A percentile compares a stretch with the other conserved stretches of the same genome.
These are phyloP conservation scores for Leptarthrus brevirostris DNA, from an alignment of 2,888 invertebrate species.

Conservation along the genomic window DNA sequence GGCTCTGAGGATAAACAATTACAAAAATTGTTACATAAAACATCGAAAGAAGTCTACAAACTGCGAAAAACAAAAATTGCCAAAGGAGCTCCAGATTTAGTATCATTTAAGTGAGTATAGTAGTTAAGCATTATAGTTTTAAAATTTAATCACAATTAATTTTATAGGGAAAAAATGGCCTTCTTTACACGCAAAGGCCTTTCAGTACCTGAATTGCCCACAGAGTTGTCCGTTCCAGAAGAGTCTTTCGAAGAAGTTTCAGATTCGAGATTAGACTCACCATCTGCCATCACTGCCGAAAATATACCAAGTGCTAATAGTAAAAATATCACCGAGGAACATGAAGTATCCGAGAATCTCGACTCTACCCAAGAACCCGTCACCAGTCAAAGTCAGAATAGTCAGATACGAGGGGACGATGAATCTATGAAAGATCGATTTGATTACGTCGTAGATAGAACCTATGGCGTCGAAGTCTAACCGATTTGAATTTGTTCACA, in stretches of 20 bases:
- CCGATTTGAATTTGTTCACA: background rate
- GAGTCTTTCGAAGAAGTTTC: slow-evolving; percentile 62
- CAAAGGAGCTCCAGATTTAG: slow-evolving; percentile 88
- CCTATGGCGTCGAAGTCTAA: slow-evolving; percentile 85
- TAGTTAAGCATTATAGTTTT: slow-evolving; percentile 40
- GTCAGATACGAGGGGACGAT: slow-evolving; percentile 58
- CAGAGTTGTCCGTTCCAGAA: slow-evolving; percentile 69
- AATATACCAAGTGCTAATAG: slow-evolving; percentile 55
- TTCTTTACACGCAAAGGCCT: slow-evolving; percentile 89
- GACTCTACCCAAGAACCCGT: background rate
- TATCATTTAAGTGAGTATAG: slow-evolving; percentile 87
- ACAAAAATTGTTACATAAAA: slow-evolving; percentile 85
- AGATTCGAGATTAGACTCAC: background rate
- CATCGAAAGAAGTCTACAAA: slow-evolving; percentile 91
- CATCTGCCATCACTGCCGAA: slow-evolving; percentile 29
- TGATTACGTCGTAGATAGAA: slow-evolving; percentile 86
- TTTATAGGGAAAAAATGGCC: slow-evolving; percentile 93
- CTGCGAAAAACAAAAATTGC: slow-evolving; percentile 87
- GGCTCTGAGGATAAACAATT: slow-evolving; percentile 71
- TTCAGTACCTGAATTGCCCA: slow-evolving; percentile 80
- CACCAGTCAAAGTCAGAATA: slow-evolving; percentile 3
- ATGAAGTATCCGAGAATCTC: slow-evolving; percentile 32
- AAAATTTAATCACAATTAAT: slow-evolving; percentile 33
- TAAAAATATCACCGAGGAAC: background rate
- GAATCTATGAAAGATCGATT: slow-evolving; percentile 71